Evolutionary conservation across 2,113 vertebrate genomes (phyloP), one percentile per base, ranked within the genome.

Genomic region (Pseudolaguvia tuberculata): DNA sequence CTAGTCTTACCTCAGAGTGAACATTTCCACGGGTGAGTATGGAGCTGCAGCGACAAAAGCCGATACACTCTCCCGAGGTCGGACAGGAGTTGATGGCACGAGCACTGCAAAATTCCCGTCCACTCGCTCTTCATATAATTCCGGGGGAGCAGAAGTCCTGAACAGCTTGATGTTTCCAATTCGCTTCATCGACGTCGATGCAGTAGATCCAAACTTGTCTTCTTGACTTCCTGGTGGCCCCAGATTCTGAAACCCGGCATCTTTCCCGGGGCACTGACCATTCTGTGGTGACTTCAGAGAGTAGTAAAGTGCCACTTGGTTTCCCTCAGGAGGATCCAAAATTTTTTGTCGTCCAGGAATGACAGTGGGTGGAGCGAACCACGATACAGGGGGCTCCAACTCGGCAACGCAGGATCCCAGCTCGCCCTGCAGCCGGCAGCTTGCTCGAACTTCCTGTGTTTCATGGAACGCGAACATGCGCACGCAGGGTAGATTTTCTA

Each of bases 261-360:
- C 96, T 35, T 94, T 92, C 0, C 86, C 78, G 0, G 86, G 81
- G 42, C 96, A 96, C 73, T 92, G 93, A 0, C 89, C 92, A 0
- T 83, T 89, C 4, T 91, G 91, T 0, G 88, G 88, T 0, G 86
- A 82, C 72, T 92, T 93, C n/a, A 96, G 77, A 0, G 90, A 75
- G 63, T 97, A 99, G 82, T 98, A 98, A 0, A 99, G 93, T 83
- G 97, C 96, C 84, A 98, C 93, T 0, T 89, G 84, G 17, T 92
- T 94, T 18, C 93, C 94, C 42, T 94, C 93, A 0, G 84, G 80
- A 25, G 75, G 85, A 15, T 93, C 93, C 0, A 1, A 18, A 0
- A 73, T 56, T 82, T 89, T 92, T 81, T 93, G 94, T 0, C 93
- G 89, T 20, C 95, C 94, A 0, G 93, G 84, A 17, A 91, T 87